Evolutionary conservation across 2,888 invertebrate genomes (phyloP), one percentile per base, ranked within the genome.

Genomic region (Candidula unifasciata): DNA sequence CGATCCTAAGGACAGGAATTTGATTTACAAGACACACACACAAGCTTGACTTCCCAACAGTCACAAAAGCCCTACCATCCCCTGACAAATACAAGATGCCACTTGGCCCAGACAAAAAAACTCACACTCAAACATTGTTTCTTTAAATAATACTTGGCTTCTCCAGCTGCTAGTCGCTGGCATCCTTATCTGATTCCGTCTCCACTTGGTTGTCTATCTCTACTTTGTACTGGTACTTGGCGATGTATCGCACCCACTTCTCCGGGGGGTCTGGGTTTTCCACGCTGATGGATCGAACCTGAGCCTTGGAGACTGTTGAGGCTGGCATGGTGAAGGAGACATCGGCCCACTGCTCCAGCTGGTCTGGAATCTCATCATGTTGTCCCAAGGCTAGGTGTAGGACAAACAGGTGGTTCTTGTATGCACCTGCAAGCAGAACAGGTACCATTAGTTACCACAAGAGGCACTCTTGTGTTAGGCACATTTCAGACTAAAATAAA

Each of bases 321-420:
- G 93, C 92, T 60, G 99, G 99, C 99, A 99, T 99, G 77, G 98
- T 99, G 94, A 99, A 99, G 94, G 99, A 98, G 57, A 99, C 98
- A 93, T 96, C 96, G 90, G 97, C 97, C 94, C 96, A 96, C 89
- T 96, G 96, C 87, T 98, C 96, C 93, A 99, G 95, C 94, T 97
- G 96, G 88, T 97, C 98, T 44, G 99, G 99, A 93, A 99, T 96
- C 95, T 98, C 97, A 94, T 99, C 99, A 95, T 97, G 99, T 77
- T 98, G 97, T 35, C 98, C 99, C 88, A 99, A 95, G 87, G 97
- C 97, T 95, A 99, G 96, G 87, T 97, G 96, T 92, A 98, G 97
- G 87, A 97, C 97, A 94, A 99, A 96, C 93, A 98, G 96, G 95
- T 99, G 99, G 33, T 97, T 98, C 87, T 99, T 99, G 94, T 99